Percentiles rank a stretch among this genome's conserved stretches.
phyloP scores from a whole-genome alignment of 2,113 vertebrate genomes.

The Lagenorhynchus albirostris region DNA sequence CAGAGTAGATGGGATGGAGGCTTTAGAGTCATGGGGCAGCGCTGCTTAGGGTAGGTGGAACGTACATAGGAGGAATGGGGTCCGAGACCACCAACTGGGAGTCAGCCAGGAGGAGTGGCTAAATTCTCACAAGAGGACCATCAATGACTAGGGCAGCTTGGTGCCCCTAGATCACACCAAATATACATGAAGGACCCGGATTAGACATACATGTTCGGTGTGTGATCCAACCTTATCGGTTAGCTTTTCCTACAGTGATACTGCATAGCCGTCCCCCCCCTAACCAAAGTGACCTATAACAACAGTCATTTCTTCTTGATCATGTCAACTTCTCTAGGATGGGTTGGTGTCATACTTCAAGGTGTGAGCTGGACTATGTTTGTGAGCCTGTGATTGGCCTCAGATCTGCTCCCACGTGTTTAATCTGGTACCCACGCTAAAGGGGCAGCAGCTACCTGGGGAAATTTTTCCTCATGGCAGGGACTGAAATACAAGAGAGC shows the following conservation, averaged over 20 bases:
- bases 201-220: fast-evolving
- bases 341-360: not conserved
- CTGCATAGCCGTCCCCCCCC: fast-evolving
- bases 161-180: no score
- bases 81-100: not conserved
- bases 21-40: not conserved
- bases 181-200: not conserved
- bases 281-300: fast-evolving
- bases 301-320: not conserved
- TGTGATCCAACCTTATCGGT: not conserved
- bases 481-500: not conserved
- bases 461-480: not conserved
- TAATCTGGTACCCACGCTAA: not conserved
- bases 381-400: not conserved
- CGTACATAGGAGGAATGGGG: not conserved
- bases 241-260: not conserved
- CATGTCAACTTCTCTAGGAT: not conserved
- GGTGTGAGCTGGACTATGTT: not conserved
- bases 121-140: not conserved
- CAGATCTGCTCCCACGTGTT: not conserved
- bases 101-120: not conserved
- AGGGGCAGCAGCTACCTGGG: not conserved
- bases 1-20: not conserved
- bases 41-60: fast-evolving
- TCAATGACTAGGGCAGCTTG: not conserved